Conservation (phyloP, 2,113 vertebrate species). For the Limanda limanda region DNA sequence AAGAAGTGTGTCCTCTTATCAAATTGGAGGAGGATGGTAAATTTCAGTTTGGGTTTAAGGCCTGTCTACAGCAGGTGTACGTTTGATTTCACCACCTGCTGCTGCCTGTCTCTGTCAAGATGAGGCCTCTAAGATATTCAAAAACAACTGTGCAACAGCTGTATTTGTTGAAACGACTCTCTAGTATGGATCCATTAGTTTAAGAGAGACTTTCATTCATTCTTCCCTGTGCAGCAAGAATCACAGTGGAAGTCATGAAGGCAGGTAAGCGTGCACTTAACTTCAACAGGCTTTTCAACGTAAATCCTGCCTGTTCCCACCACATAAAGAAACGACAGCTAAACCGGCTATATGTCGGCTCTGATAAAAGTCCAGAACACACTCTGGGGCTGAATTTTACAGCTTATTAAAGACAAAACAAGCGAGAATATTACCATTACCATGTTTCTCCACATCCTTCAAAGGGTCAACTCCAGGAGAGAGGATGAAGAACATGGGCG, state of each 20-base stretch:
- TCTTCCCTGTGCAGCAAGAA: constrained; percentile 13
- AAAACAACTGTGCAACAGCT: not conserved
- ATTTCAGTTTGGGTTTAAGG: constrained; percentile 21
- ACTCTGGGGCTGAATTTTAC: not conserved
- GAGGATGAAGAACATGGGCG: constrained; percentile 95
- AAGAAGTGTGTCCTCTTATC: constrained; percentile 27
- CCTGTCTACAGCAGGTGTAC: constrained; percentile 4
- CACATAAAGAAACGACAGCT: constrained; percentile 4
- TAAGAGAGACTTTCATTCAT: not conserved
- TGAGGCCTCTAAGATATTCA: constrained; percentile 1
- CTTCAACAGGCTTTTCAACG: not conserved
- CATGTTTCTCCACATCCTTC: constrained; percentile 97
- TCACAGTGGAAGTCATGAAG: constrained; percentile 21
- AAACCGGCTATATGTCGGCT: constrained; percentile 2
- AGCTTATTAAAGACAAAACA: constrained; percentile 58
- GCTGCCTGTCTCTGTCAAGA: constrained; percentile 2
- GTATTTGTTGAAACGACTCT: not conserved
- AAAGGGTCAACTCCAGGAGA: constrained; percentile 97
- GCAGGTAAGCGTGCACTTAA: constrained; percentile 10
- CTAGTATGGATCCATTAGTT: not conserved
- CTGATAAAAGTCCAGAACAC: constrained; percentile 12
- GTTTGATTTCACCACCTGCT: constrained; percentile 36
- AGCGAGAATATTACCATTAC: constrained; percentile 87
- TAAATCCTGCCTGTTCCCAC: constrained; percentile 11
- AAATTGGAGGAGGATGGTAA: constrained; percentile 40